A percentile compares a stretch with the other conserved stretches of the same genome.
These are phyloP conservation scores for Bolinopsis microptera DNA, from an alignment of 37 sponge, comb jelly and placozoan species.

Conservation along the genomic window DNA sequence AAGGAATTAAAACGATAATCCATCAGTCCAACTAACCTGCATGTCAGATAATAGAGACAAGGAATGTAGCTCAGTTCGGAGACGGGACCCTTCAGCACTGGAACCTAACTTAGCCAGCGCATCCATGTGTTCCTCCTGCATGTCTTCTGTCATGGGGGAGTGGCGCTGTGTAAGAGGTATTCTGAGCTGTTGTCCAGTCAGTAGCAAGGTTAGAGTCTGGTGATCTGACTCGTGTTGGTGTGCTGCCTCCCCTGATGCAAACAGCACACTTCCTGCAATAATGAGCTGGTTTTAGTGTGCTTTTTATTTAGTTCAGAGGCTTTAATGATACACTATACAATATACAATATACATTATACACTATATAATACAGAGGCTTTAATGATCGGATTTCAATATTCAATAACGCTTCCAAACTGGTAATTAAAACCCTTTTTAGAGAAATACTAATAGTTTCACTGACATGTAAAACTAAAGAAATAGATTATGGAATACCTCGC, in stretches of 20 bases:
- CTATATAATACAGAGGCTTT: too few species aligned
- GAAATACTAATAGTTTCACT: too few species aligned
- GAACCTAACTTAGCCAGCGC: slow-evolving; percentile 85
- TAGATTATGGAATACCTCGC: too few species aligned
- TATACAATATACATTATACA: too few species aligned
- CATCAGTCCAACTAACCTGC: too few species aligned
- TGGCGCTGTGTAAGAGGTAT: slow-evolving; percentile 20
- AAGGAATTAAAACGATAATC: neutral
- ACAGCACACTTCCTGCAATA: neutral
- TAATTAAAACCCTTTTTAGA: too few species aligned
- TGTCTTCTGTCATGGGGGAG: slow-evolving; percentile 58
- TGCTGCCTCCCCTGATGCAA: neutral
- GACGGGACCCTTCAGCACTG: slow-evolving; percentile 81
- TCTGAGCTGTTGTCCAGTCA: neutral
- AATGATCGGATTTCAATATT: too few species aligned
- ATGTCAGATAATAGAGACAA: slow-evolving; percentile 96
- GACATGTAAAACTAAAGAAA: too few species aligned
- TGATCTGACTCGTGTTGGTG: neutral
- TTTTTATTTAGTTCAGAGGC: too few species aligned
- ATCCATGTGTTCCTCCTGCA: slow-evolving; percentile 77
- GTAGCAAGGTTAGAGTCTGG: neutral
- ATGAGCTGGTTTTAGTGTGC: too few species aligned
- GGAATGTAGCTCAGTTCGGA: slow-evolving; percentile 92
- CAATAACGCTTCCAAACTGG: too few species aligned
- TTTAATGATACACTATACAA: too few species aligned